These are phyloP conservation scores for Myripristis murdjan DNA, from an alignment of 2,797 vertebrate genomes.

Conservation along the genomic window DNA sequence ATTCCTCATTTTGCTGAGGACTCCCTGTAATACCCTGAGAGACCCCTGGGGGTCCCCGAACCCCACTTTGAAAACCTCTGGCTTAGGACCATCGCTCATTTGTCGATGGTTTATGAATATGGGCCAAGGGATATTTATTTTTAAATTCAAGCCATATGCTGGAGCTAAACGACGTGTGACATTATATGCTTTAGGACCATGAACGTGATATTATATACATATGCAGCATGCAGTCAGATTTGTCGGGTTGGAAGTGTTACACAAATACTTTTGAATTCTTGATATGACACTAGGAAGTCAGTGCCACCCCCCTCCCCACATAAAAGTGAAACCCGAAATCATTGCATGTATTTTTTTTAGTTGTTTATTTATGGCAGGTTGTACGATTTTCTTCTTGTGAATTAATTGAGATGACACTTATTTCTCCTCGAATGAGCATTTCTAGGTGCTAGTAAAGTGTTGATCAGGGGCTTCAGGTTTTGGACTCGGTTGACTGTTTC, in stretches of 20 bases:
- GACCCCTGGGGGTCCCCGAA: too few relatives aligned
- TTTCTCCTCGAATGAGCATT: slow-evolving; percentile 35
- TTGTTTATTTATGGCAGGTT: slow-evolving; percentile 40
- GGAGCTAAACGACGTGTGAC: slow-evolving; percentile 14
- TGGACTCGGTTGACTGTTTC: slow-evolving; percentile 79
- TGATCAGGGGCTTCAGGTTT: slow-evolving; percentile 63
- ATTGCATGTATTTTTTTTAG: not conserved
- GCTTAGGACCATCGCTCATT: slow-evolving; percentile 6
- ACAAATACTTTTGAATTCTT: slow-evolving; percentile 57
- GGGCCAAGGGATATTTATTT: too few relatives aligned
- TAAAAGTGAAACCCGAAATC: slow-evolving; percentile 43
- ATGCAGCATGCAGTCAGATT: slow-evolving; percentile 32
- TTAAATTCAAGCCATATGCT: too few relatives aligned
- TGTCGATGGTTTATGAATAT: slow-evolving; percentile 8
- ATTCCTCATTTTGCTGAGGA: too few relatives aligned
- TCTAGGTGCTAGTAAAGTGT: slow-evolving; percentile 30
- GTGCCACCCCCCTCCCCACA: slow-evolving; percentile 48
- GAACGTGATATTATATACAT: slow-evolving; percentile 48
- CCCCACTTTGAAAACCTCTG: too few relatives aligned
- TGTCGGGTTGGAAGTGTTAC: slow-evolving; percentile 45
- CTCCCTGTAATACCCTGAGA: too few relatives aligned
- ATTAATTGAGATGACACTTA: slow-evolving; percentile 36
- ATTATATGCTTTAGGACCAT: slow-evolving; percentile 31
- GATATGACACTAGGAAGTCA: slow-evolving; percentile 40
- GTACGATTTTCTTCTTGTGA: slow-evolving; percentile 42